Percentiles rank a stretch among this genome's conserved stretches.
Conservation (phyloP, 2,113 vertebrate species). For the Platanista minor region DNA sequence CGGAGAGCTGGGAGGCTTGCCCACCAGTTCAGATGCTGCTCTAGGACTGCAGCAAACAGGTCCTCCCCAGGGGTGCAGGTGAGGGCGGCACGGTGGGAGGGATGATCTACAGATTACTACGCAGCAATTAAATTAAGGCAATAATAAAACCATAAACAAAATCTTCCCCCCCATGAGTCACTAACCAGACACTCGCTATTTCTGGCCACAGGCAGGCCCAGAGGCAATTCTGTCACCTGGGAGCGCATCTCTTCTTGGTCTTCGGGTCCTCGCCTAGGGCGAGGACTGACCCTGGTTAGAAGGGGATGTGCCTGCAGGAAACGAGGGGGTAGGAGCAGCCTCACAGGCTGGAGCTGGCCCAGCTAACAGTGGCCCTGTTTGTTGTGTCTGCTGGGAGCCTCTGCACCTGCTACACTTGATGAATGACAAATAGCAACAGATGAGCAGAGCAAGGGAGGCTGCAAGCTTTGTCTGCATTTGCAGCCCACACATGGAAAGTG, state of each 20-base stretch:
- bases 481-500: conserved; percentile 33
- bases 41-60: neutral
- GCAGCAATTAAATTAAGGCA: conserved; percentile 11
- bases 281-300: neutral
- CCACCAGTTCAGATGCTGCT: neutral
- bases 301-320: neutral
- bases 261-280: neutral
- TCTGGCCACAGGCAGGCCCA: neutral
- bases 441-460: conserved; percentile 6
- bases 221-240: neutral
- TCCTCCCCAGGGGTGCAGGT: neutral
- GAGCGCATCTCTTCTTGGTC: neutral
- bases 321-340: neutral
- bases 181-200: neutral
- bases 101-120: neutral
- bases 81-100: neutral
- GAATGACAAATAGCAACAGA: conserved; percentile 69
- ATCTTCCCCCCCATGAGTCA: conserved; percentile 38
- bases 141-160: conserved; percentile 28
- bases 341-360: neutral
- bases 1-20: neutral
- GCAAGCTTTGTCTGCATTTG: conserved; percentile 58
- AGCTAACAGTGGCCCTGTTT: neutral
- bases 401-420: conserved; percentile 63
- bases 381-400: conserved; percentile 44